Evolutionary conservation across 2,797 vertebrate species (phyloP).

Genomic region (Anableps anableps): DNA sequence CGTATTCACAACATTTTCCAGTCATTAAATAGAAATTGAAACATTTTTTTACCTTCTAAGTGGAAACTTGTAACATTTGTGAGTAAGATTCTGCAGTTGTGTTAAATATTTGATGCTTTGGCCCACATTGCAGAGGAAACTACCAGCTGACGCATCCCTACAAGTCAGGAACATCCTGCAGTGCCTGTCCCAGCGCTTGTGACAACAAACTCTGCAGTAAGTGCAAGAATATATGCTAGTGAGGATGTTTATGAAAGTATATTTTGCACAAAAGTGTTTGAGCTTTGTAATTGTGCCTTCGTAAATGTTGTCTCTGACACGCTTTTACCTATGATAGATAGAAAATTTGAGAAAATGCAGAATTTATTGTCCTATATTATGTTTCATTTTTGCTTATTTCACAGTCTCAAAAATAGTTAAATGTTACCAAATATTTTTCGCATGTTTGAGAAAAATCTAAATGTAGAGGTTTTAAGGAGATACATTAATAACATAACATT

Average conservation of each 20-base stretch:
- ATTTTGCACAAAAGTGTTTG: background rate
- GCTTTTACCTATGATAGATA: background rate
- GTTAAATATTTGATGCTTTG: conserved; percentile 21
- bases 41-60: background rate
- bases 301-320: background rate
- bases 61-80: conserved; percentile 16
- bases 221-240: conserved; percentile 20
- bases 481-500: too few relatives aligned
- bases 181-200: conserved; percentile 78
- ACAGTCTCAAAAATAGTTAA: too few relatives aligned
- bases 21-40: conserved; percentile 13
- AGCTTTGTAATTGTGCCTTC: too few relatives aligned
- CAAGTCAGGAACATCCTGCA: conserved; percentile 72
- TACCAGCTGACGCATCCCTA: conserved; percentile 59
- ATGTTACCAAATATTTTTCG: too few relatives aligned
- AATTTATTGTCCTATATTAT: background rate
- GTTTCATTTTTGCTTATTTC: too few relatives aligned
- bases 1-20: background rate
- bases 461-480: too few relatives aligned
- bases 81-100: background rate
- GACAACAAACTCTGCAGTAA: conserved; percentile 79
- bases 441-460: too few relatives aligned
- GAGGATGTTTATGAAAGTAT: background rate
- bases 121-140: conserved; percentile 80
- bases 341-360: background rate